These are phyloP conservation scores for Saccostrea echinata DNA, from an alignment of 1,140 invertebrate species.

Conservation along the genomic window DNA sequence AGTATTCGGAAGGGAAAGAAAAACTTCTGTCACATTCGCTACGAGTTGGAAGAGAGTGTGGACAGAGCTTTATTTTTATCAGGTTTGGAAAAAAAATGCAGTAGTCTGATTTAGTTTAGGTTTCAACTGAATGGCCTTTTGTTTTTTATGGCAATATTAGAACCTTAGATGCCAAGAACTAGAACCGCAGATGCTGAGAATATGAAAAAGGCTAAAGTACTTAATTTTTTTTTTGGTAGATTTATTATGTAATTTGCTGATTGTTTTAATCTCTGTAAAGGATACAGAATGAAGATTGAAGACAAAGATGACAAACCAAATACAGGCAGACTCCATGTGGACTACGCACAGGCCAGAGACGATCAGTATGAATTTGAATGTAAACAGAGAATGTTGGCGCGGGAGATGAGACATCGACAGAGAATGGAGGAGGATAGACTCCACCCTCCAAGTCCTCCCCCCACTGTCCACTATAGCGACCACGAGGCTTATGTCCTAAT, in stretches of 20 bases:
- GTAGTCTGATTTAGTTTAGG: no score
- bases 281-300: slow-evolving; percentile 91
- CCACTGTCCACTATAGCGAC: slow-evolving; percentile 92
- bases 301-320: slow-evolving; percentile 90
- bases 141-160: no score
- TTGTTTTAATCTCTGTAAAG: slow-evolving; percentile 75
- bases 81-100: slow-evolving; percentile 67
- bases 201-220: no score
- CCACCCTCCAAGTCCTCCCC: slow-evolving; percentile 90
- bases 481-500: slow-evolving; percentile 88
- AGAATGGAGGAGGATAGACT: slow-evolving; percentile 88
- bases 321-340: slow-evolving; percentile 94
- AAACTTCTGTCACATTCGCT: slow-evolving; percentile 97
- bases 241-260: no score
- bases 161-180: no score
- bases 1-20: slow-evolving; percentile 95
- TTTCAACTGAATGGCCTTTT: no score
- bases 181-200: no score
- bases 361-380: slow-evolving; percentile 96
- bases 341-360: slow-evolving; percentile 96
- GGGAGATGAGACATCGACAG: slow-evolving; percentile 90
- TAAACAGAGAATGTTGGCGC: slow-evolving; percentile 88
- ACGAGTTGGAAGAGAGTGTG: slow-evolving; percentile 90
- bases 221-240: no score
- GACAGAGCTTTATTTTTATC: slow-evolving; percentile 93